These are phyloP conservation scores for Enteromius afrohamiltoni DNA, from an alignment of 2,797 vertebrate species.

Conservation along the genomic window DNA sequence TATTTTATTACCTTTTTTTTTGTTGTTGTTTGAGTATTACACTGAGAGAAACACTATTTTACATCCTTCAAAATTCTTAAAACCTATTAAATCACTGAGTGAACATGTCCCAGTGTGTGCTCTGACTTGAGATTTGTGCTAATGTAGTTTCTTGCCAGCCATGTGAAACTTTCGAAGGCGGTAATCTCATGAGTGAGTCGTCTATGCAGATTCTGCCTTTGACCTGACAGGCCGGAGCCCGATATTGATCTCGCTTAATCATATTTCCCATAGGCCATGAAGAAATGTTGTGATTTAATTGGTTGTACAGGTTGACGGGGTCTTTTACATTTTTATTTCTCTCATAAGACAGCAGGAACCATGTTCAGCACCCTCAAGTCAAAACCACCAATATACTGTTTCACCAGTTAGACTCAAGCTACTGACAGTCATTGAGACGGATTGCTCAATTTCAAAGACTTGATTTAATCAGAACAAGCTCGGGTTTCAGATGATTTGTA, in stretches of 20 bases:
- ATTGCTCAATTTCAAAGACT: slow-evolving; percentile 36
- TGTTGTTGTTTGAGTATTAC: slow-evolving; percentile 60
- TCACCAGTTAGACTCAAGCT: slow-evolving; percentile 30
- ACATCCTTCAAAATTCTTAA: slow-evolving; percentile 36
- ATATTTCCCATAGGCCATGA: slow-evolving; percentile 32
- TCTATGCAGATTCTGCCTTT: slow-evolving; percentile 42
- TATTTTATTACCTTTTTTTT: slow-evolving; percentile 27
- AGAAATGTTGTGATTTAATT: slow-evolving; percentile 37
- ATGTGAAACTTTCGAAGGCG: slow-evolving; percentile 9
- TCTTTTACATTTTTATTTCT: slow-evolving; percentile 13
- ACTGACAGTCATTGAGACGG: slow-evolving; percentile 22
- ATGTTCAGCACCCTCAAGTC: slow-evolving; percentile 36
- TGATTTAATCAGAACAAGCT: slow-evolving; percentile 33
- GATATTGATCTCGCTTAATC: slow-evolving; percentile 32
- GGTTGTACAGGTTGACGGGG: slow-evolving; percentile 22
- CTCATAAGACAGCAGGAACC: background rate
- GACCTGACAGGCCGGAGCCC: slow-evolving; percentile 6
- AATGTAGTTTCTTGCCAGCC: background rate
- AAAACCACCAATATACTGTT: slow-evolving; percentile 39
- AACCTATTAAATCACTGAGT: background rate
- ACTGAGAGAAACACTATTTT: slow-evolving; percentile 67
- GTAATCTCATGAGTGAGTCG: background rate
- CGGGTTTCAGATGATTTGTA: slow-evolving; percentile 36
- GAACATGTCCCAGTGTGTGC: slow-evolving; percentile 21
- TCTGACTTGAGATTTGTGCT: slow-evolving; percentile 44